phyloP scores from a whole-genome alignment of 2,113 vertebrate species.

The Brevimyrus niger region DNA sequence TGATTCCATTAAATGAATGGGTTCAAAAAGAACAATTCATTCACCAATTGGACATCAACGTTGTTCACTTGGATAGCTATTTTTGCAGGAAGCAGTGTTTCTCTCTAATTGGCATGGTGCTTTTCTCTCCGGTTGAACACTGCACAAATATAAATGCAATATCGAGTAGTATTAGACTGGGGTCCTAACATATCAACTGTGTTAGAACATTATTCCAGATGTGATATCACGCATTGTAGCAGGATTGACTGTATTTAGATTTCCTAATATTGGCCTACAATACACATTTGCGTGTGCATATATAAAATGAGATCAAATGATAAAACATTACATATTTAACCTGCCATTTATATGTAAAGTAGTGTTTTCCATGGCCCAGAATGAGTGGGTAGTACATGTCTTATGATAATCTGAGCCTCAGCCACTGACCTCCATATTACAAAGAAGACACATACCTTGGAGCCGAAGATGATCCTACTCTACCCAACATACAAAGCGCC shows the following conservation, averaged over 20 bases:
- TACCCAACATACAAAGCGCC: neutral
- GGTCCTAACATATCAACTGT: neutral
- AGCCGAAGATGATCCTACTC: neutral
- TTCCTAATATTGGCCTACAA: neutral
- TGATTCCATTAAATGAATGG: neutral
- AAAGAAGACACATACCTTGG: neutral
- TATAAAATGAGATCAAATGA: neutral
- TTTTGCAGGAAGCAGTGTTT: neutral
- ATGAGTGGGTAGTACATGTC: neutral
- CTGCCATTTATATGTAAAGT: neutral
- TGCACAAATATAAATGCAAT: neutral
- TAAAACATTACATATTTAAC: neutral
- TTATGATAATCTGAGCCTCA: neutral
- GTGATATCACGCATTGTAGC: neutral
- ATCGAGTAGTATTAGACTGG: neutral
- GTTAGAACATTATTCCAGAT: neutral
- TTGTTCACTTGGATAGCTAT: neutral
- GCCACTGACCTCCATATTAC: neutral
- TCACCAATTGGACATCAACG: neutral
- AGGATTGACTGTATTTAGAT: neutral
- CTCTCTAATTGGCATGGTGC: neutral
- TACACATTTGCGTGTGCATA: neutral
- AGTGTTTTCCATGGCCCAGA: neutral
- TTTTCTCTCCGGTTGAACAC: neutral
- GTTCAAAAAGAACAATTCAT: neutral